Base-by-base conservation (phyloP, 2,797 vertebrate species). In the Todus mexicanus region DNA sequence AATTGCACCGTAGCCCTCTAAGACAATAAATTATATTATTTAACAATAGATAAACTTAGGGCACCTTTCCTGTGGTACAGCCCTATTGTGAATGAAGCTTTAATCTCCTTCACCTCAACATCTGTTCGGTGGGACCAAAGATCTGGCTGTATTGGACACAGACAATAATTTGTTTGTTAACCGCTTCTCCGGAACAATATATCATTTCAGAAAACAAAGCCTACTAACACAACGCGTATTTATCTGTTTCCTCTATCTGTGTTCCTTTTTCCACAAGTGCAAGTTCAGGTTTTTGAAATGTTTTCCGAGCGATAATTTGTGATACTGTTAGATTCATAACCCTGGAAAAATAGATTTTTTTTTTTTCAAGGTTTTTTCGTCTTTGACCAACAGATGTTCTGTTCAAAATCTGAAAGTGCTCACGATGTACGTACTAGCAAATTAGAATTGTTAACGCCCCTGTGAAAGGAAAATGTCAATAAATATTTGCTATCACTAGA, bases 11-110 rank as follows among this genome's bases (percentile, higher is more conserved):
- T 98, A 98, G 98, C 98, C 98, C 97, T 96, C 94, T 48, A 97
- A 91, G 96, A 98, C 98, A 97, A 99, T 99, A 98, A 99, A 99
- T 99, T 98, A 98, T 98, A 98, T 98, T 98, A 98, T 97, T 98
- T 98, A 99, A 99, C 99, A 99, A 99, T 99, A 98, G 97, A 96
- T 97, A 97, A 97, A 97, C 97, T 97, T 95, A 85, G 90, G 97
- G 94, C 97, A 96, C 98, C 97, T 98, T 98, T 99, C 99, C 98
- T 98, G 98, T 97, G 93, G 98, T 93, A 95, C 79, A 96, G 96
- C 92, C 96, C 98, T 94, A 98, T 98, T 98, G 98, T 98, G 98
- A 98, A 96, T 96, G 84, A 89, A 88, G 89, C 85, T 93, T 97
- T 96, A 97, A 97, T 97, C 97, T 97, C 91, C 66, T 77, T 91